A percentile compares a stretch with the other conserved stretches of the same genome.
Conservation (phyloP, 2,797 vertebrate genomes). For the Arnoldichthys spilopterus region DNA sequence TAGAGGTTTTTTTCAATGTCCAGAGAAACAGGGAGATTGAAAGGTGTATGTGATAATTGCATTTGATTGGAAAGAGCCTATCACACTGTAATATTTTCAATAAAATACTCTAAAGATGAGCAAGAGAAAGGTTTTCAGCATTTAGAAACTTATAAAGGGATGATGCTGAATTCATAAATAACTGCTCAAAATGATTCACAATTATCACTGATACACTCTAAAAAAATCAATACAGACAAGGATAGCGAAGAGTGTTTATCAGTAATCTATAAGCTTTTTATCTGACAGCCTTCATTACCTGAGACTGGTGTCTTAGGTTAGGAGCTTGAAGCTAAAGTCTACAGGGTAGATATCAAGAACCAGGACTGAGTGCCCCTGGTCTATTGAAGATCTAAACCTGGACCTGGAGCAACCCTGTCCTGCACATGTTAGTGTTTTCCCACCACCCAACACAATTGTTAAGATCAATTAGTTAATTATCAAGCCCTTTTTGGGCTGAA, state of each 20-base stretch:
- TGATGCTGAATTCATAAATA: background rate
- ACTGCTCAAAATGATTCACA: no score
- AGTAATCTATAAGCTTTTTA: no score
- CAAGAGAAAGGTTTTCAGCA: background rate
- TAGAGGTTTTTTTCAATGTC: background rate
- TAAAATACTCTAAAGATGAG: background rate
- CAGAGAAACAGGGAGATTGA: background rate
- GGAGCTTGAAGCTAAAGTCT: no score
- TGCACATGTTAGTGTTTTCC: background rate
- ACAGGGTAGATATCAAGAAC: no score
- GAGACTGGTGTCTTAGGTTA: no score
- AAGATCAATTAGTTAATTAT: background rate
- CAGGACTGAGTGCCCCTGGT: no score
- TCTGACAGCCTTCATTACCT: no score
- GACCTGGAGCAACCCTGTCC: background rate
- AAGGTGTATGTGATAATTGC: background rate
- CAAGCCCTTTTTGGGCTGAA: background rate
- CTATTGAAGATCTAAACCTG: no score
- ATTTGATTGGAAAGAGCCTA: background rate
- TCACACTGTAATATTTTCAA: conserved; percentile 3
- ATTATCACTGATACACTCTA: no score
- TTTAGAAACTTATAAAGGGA: background rate
- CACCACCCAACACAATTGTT: background rate
- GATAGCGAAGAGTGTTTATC: no score
- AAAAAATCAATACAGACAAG: no score